These are phyloP conservation scores for Plecturocebus donacophilus DNA, from an alignment of 2,113 vertebrate species.

Conservation along the genomic window DNA sequence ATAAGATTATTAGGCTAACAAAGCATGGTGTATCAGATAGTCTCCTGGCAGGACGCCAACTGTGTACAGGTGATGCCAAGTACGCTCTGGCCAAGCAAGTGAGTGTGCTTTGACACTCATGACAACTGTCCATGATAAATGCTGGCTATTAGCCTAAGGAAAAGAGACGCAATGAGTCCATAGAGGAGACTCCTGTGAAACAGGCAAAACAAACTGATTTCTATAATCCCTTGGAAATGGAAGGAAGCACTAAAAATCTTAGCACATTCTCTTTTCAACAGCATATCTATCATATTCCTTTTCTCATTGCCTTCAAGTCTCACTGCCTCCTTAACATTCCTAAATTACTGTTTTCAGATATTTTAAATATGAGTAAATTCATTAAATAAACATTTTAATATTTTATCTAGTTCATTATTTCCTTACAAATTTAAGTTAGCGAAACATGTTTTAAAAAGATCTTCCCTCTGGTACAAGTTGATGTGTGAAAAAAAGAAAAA, in stretches of 20 bases:
- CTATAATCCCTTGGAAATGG: not conserved
- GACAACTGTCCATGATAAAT: not conserved
- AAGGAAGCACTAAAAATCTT: not conserved
- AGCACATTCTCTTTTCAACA: constrained; percentile 12
- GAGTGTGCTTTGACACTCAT: not conserved
- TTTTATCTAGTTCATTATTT: constrained; percentile 14
- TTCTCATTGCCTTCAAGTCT: not conserved
- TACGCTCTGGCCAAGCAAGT: not conserved
- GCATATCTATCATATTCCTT: constrained; percentile 16
- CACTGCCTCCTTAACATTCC: not conserved
- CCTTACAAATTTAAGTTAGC: constrained; percentile 9
- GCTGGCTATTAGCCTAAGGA: not conserved
- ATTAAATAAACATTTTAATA: not conserved
- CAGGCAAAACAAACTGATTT: constrained; percentile 28
- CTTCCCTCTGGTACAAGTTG: not conserved
- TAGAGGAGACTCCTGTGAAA: not conserved
- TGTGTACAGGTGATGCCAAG: not conserved
- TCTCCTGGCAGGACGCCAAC: not conserved
- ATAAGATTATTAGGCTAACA: not conserved
- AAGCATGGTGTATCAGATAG: not conserved
- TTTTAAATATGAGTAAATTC: constrained; percentile 36
- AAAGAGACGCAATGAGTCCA: not conserved
- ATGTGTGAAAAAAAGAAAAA: no score
- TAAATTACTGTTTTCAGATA: not conserved
- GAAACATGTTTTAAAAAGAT: not conserved